Evolutionary conservation across 2,888 invertebrate genomes (phyloP), one percentile per base, ranked within the genome.

Genomic region (Heliconius sara): DNA sequence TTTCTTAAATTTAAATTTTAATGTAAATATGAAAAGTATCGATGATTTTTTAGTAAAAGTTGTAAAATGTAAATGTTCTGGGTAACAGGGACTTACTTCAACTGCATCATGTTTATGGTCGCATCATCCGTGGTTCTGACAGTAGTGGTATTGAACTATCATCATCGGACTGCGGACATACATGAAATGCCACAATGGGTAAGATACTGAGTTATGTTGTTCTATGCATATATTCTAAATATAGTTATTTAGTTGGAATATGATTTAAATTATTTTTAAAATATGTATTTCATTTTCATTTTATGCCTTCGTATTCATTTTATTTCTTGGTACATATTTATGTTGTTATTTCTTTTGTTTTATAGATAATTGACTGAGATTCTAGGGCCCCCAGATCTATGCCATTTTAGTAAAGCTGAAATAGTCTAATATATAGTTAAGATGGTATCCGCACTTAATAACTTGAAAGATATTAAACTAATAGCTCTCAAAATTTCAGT

Each of bases 101-200:
- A 99, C 96, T 99, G 99, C 96, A 99, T 99, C 95, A 99, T 99
- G 99, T 98, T 99, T 96, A 99, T 99, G 99, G 99, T 99, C 95
- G 99, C 99, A 82, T 98, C 99, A 84, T 99, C 99, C 84, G 99
- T 99, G 93, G 98, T 99, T 87, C 96, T 99, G 89, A 99, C 99
- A 78, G 99, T 99, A 86, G 97, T 99, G 87, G 99, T 99, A 86
- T 97, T 99, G 85, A 99, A 99, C 96, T 99, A 98, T 95, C 99
- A 99, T 95, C 99, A 99, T 95, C 97, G 99, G 88, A 98, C 98
- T 86, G 98, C 99, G 82, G 99, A 99, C 92, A 99, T 99, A 90
- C 99, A 99, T 95, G 98, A 97, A 93, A 99, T 99, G 99, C 98
- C 99, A 85, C 97, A 97, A 90, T 99, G 99, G 99, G 99, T 99